These are phyloP conservation scores for Odocoileus hemionus DNA, from an alignment of 2,113 vertebrate species.

Conservation along the genomic window DNA sequence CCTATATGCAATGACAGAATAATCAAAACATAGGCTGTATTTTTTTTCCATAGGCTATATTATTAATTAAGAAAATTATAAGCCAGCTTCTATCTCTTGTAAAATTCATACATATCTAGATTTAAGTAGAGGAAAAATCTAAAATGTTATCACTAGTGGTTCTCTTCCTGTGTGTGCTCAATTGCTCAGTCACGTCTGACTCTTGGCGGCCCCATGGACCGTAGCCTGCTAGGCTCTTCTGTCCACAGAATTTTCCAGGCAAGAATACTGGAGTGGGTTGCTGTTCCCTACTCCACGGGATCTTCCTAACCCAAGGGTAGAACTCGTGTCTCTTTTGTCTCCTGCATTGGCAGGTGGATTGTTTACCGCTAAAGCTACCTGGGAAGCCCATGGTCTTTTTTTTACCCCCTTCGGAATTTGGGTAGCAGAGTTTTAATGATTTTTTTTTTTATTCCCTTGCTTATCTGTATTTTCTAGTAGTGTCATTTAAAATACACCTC, in stretches of 20 bases:
- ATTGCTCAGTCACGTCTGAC: not conserved
- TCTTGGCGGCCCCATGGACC: not conserved
- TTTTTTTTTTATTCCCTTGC: not conserved
- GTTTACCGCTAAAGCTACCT: not conserved
- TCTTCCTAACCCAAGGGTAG: not conserved
- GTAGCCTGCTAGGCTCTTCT: not conserved
- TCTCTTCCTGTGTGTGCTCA: not conserved
- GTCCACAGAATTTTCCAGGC: not conserved
- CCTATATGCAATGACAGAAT: not conserved
- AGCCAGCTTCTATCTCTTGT: not conserved
- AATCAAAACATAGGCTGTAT: not conserved
- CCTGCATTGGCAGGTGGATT: not conserved
- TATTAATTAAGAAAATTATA: not conserved
- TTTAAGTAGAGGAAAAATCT: not conserved
- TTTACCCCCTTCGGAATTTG: not conserved
- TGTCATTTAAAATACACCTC: not conserved
- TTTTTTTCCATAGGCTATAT: not conserved
- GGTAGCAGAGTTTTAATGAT: not conserved
- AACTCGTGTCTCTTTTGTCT: not conserved
- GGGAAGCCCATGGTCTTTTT: not conserved
- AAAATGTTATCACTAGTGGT: not conserved
- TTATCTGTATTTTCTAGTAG: not conserved
- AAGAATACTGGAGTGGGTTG: not conserved
- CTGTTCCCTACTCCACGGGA: not conserved
- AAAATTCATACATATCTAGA: not conserved